phyloP scores from a whole-genome alignment of 2,888 invertebrate genomes.

The Ophraella communa region DNA sequence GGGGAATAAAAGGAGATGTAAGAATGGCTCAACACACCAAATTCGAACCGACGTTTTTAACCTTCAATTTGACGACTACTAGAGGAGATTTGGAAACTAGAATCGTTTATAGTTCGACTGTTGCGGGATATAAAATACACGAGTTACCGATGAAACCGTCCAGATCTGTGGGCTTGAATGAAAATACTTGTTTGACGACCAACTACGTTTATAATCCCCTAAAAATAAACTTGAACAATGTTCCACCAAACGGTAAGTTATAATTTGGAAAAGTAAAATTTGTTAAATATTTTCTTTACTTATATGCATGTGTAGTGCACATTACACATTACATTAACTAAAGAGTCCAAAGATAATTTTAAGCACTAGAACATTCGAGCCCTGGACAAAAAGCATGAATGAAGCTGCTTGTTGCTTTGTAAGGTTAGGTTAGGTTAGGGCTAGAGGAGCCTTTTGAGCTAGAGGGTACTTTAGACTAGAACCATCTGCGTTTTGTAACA shows the following conservation, averaged over 20 bases:
- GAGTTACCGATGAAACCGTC: conserved; percentile 72
- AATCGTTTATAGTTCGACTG: conserved; percentile 75
- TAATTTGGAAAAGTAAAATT: background rate
- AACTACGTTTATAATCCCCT: conserved; percentile 81
- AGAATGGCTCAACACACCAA: conserved; percentile 80
- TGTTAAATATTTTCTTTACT: too few relatives aligned
- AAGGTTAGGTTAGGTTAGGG: too few relatives aligned
- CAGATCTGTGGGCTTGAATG: conserved; percentile 59
- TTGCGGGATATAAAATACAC: conserved; percentile 74
- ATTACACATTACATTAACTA: too few relatives aligned
- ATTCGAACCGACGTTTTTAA: conserved; percentile 83
- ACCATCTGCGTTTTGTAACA: too few relatives aligned
- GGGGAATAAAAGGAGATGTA: conserved; percentile 82
- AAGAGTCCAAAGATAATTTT: too few relatives aligned
- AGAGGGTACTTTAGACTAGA: too few relatives aligned
- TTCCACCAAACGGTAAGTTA: conserved; percentile 71
- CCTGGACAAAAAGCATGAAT: too few relatives aligned
- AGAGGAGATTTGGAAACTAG: conserved; percentile 72
- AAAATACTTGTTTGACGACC: conserved; percentile 71
- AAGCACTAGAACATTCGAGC: too few relatives aligned
- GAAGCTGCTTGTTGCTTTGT: too few relatives aligned
- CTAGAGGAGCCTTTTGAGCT: too few relatives aligned
- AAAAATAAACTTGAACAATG: conserved; percentile 62
- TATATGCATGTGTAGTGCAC: too few relatives aligned
- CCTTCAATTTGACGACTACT: conserved; percentile 72